phyloP scores from a whole-genome alignment of 2,888 invertebrate genomes.

The Ectemnius continuus region DNA sequence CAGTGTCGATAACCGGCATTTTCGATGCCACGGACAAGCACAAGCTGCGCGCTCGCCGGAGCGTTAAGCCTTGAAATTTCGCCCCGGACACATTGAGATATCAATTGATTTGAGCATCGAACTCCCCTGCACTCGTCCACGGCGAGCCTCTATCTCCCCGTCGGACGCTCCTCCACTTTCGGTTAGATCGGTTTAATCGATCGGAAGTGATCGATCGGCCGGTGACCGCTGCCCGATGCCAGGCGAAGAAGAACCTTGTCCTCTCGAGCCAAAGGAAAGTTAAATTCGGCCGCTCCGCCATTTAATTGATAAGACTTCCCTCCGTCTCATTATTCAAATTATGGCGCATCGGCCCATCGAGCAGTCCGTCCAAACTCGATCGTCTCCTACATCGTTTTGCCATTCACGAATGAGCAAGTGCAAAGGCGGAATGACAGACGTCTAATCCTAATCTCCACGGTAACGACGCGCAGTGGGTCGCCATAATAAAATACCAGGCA shows the following conservation, averaged over 20 bases:
- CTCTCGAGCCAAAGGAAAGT: constrained; percentile 3
- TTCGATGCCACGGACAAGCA: constrained; percentile 32
- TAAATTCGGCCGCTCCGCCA: background rate
- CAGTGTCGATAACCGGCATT: constrained; percentile 35
- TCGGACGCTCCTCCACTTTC: constrained; percentile 25
- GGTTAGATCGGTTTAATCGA: constrained; percentile 50
- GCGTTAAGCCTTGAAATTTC: constrained; percentile 54
- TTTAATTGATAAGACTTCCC: constrained; percentile 4
- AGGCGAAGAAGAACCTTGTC: background rate
- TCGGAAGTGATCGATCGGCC: constrained; percentile 61
- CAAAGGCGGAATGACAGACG: too few relatives aligned
- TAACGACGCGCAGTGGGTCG: too few relatives aligned
- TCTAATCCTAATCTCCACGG: too few relatives aligned
- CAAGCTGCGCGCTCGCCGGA: constrained; percentile 18
- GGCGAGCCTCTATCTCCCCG: background rate
- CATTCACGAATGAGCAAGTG: too few relatives aligned
- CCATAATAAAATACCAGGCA: too few relatives aligned
- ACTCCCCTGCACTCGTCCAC: too few relatives aligned
- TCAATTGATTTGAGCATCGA: constrained; percentile 16
- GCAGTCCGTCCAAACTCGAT: too few relatives aligned
- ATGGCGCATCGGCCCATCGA: too few relatives aligned
- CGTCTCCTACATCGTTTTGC: too few relatives aligned
- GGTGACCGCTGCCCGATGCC: background rate
- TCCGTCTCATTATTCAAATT: background rate
- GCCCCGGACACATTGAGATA: constrained; percentile 52